These are phyloP conservation scores for Sarotherodon lohbergeri DNA, from an alignment of 2,113 vertebrate species.

Conservation along the genomic window DNA sequence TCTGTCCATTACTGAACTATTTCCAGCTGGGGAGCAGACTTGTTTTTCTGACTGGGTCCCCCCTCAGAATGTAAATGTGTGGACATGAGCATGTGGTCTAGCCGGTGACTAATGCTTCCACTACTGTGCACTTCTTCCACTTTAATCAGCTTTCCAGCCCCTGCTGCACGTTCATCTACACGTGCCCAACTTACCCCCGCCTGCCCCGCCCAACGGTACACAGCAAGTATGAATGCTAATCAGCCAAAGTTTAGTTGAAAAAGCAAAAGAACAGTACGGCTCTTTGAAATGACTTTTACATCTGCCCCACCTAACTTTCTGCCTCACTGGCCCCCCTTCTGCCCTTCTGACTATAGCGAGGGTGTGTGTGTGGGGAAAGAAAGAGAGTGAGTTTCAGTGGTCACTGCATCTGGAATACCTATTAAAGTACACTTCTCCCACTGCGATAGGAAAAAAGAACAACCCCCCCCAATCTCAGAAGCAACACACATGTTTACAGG, in stretches of 20 bases:
- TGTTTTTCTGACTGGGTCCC: conserved; percentile 27
- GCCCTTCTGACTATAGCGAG: not conserved
- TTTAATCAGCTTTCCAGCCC: conserved; percentile 20
- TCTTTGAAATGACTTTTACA: conserved; percentile 48
- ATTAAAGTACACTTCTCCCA: not conserved
- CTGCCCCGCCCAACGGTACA: not conserved
- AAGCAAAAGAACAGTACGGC: conserved; percentile 14
- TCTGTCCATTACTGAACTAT: conserved; percentile 16
- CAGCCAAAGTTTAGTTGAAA: conserved; percentile 24
- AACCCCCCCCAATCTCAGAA: not conserved
- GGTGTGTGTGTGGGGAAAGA: not conserved
- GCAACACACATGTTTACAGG: not conserved
- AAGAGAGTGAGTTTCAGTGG: not conserved
- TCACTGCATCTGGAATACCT: conserved; percentile 22
- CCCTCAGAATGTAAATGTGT: conserved; percentile 23
- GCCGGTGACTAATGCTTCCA: conserved; percentile 52
- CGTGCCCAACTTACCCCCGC: not conserved
- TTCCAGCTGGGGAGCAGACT: conserved; percentile 18
- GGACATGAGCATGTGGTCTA: conserved; percentile 49
- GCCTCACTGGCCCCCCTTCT: not conserved
- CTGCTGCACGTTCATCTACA: conserved; percentile 45
- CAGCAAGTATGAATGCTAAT: conserved; percentile 1
- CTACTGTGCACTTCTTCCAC: conserved; percentile 36
- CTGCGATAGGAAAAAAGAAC: not conserved
- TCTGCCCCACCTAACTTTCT: conserved; percentile 21